Conservation (phyloP, 2,888 invertebrate genomes). For the Oeneis ivallda region DNA sequence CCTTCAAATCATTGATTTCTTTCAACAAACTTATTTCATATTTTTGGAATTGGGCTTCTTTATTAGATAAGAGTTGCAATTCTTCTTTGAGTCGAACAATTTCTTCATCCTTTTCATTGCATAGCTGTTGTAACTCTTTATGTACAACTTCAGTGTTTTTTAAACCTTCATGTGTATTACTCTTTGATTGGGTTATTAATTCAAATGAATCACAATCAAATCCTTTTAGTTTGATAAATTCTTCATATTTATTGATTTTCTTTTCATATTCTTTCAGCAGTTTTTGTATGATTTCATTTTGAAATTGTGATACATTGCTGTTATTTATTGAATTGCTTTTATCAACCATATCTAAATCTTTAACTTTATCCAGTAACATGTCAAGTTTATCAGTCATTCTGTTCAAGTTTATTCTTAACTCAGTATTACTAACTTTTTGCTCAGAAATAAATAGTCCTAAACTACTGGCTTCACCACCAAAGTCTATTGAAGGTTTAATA, state of each 20-base stretch:
- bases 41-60: conserved; percentile 34
- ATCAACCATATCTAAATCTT: conserved; percentile 45
- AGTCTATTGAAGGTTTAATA: conserved; percentile 45
- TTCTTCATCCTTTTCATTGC: conserved; percentile 48
- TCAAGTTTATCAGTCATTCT: conserved; percentile 68
- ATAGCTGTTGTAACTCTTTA: conserved; percentile 42
- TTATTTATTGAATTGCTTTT: conserved; percentile 34
- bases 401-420: conserved; percentile 67
- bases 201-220: conserved; percentile 41
- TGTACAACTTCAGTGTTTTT: conserved; percentile 31
- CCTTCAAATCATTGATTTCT: conserved; percentile 48
- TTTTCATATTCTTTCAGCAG: conserved; percentile 68
- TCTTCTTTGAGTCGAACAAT: conserved; percentile 50
- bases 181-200: conserved; percentile 17
- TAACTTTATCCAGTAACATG: conserved; percentile 55
- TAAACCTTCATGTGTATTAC: conserved; percentile 40
- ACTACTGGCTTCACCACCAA: conserved; percentile 46
- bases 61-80: conserved; percentile 44
- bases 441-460: conserved; percentile 61
- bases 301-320: conserved; percentile 42
- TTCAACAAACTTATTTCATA: conserved; percentile 40
- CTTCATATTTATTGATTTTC: conserved; percentile 68
- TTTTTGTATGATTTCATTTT: conserved; percentile 61
- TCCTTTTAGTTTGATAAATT: conserved; percentile 52
- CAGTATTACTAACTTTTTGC: conserved; percentile 69